Conservation (phyloP, 2,797 vertebrate genomes). For the Anguilla marmorata region DNA sequence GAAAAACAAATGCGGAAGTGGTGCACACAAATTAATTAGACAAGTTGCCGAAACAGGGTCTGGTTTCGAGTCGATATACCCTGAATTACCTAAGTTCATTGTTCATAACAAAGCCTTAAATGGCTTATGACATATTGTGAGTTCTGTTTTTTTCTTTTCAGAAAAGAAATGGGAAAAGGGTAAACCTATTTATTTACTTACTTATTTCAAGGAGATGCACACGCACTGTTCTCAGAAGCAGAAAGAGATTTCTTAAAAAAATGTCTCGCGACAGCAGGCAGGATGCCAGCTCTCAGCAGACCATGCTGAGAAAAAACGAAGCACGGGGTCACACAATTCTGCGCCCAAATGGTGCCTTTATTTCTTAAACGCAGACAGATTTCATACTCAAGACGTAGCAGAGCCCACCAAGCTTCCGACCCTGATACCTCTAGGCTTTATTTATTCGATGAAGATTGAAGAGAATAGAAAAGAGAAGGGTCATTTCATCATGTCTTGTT, state of each 20-base stretch:
- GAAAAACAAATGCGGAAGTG: background rate
- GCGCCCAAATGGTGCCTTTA: background rate
- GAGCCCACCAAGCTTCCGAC: background rate
- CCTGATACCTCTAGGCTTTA: background rate
- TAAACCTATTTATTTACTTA: background rate
- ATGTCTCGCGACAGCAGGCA: background rate
- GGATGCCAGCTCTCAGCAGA: background rate
- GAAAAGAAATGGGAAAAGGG: background rate
- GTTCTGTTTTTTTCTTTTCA: background rate
- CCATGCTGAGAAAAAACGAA: background rate
- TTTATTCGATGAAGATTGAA: background rate
- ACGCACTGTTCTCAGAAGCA: background rate
- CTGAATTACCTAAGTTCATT: background rate
- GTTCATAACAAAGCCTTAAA: background rate
- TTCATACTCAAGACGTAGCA: background rate
- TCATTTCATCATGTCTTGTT: background rate
- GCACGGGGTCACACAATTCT: background rate
- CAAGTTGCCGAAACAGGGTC: background rate
- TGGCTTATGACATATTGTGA: background rate
- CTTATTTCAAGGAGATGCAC: background rate
- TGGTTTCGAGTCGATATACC: background rate
- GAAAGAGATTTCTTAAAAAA: background rate
- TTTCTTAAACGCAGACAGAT: background rate
- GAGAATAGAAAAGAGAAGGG: background rate
- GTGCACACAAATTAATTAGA: background rate